A percentile compares a stretch with the other conserved stretches of the same genome.
These are phyloP conservation scores for Melitaea athalia DNA, from an alignment of 2,888 invertebrate genomes.

Conservation along the genomic window DNA sequence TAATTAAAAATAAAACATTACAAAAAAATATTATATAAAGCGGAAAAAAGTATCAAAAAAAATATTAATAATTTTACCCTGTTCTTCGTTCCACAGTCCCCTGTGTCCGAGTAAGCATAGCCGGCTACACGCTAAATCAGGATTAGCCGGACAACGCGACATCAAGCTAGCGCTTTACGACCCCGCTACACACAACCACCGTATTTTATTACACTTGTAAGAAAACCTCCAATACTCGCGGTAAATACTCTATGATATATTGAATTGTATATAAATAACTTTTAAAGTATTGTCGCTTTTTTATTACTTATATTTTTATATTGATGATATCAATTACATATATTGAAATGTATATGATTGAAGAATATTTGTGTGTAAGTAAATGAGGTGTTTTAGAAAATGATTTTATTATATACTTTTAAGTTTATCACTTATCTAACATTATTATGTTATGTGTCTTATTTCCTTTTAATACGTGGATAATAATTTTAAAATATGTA, in stretches of 20 bases:
- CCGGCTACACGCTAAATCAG: conserved; percentile 75
- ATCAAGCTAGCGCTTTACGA: conserved; percentile 72
- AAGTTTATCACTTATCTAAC: too few relatives aligned
- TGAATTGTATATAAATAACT: not conserved
- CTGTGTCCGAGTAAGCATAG: conserved; percentile 65
- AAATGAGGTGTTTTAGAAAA: too few relatives aligned
- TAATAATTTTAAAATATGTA: too few relatives aligned
- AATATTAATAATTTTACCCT: not conserved
- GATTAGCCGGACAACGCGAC: conserved; percentile 73
- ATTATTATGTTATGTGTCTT: too few relatives aligned
- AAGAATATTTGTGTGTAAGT: too few relatives aligned
- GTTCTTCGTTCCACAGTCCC: conserved; percentile 25
- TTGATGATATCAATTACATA: not conserved
- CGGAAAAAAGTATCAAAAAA: not conserved
- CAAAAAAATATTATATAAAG: too few relatives aligned
- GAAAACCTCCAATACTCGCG: conserved; percentile 1
- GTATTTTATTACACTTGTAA: conserved; percentile 62
- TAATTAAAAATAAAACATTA: too few relatives aligned
- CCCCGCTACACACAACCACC: conserved; percentile 48
- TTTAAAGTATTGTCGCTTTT: not conserved
- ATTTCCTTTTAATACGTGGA: too few relatives aligned
- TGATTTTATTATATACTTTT: too few relatives aligned
- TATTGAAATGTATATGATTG: not conserved
- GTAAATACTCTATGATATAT: conserved; percentile 19
- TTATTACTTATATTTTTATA: not conserved